Evolutionary conservation across 2,113 vertebrate species (phyloP).

Genomic region (Hassar affinis): DNA sequence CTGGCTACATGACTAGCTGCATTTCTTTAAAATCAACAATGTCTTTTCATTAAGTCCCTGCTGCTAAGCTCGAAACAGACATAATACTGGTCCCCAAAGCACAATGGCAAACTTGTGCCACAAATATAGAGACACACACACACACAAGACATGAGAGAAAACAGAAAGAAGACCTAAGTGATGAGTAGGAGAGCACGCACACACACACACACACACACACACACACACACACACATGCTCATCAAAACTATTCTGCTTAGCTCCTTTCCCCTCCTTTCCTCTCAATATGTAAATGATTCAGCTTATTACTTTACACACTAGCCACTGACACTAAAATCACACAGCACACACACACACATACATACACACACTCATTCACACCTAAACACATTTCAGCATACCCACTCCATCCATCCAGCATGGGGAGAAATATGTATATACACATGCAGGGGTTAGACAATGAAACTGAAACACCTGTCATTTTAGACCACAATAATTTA

Average conservation of each 20-base stretch:
- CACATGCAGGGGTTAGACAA: too few relatives aligned
- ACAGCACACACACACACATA: too few relatives aligned
- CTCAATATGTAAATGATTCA: not conserved
- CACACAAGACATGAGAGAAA: slow-evolving; percentile 60
- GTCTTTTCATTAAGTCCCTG: slow-evolving; percentile 95
- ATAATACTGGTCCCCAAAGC: slow-evolving; percentile 80
- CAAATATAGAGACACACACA: slow-evolving; percentile 53
- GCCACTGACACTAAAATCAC: not conserved
- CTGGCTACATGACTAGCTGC: slow-evolving; percentile 87
- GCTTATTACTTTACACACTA: not conserved
- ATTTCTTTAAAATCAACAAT: slow-evolving; percentile 99
- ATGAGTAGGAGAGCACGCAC: not conserved
- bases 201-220: slow-evolving; percentile 34
- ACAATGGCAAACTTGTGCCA: slow-evolving; percentile 63
- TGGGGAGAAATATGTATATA: too few relatives aligned
- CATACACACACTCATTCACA: too few relatives aligned
- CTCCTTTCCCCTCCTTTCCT: slow-evolving; percentile 1
- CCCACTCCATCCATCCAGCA: not conserved
- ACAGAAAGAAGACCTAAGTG: not conserved
- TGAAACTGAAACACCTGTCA: too few relatives aligned
- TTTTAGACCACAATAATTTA: too few relatives aligned
- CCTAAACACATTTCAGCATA: slow-evolving; percentile 19
- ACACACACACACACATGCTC: slow-evolving; percentile 51
- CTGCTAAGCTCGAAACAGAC: slow-evolving; percentile 92
- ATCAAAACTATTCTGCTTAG: not conserved